phyloP scores from a whole-genome alignment of 2,797 vertebrate genomes.

The Momotus momota region DNA sequence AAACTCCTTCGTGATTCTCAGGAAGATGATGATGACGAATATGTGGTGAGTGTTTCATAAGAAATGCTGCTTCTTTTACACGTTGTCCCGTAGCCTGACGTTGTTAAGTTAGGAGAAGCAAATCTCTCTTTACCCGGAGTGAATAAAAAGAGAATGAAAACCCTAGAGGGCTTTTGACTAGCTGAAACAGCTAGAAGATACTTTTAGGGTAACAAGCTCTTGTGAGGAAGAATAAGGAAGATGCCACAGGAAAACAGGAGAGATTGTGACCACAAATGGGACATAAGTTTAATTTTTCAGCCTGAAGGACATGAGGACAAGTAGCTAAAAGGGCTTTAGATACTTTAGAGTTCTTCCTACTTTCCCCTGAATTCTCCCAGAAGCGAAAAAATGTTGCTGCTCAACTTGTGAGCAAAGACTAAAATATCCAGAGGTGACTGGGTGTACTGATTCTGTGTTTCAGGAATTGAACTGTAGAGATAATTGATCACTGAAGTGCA shows the following conservation, averaged over 20 bases:
- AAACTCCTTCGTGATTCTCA: conserved; percentile 53
- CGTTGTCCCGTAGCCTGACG: background rate
- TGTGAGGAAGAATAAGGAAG: background rate
- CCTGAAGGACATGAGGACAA: background rate
- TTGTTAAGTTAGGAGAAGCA: background rate
- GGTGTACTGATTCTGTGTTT: background rate
- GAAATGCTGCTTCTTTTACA: background rate
- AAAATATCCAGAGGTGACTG: background rate
- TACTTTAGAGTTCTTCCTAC: background rate
- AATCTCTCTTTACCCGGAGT: background rate
- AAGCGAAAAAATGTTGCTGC: background rate
- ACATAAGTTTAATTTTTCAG: background rate
- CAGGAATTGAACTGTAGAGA: conserved; percentile 33
- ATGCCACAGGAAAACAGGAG: background rate
- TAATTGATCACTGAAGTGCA: conserved; percentile 22
- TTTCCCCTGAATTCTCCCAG: background rate
- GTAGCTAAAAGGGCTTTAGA: background rate
- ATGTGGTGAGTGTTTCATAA: conserved; percentile 14
- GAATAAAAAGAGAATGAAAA: background rate
- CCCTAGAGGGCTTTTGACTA: background rate
- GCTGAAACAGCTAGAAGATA: background rate
- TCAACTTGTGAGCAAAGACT: background rate
- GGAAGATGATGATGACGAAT: conserved; percentile 22
- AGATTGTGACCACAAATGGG: background rate
- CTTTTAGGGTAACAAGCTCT: background rate